Conservation (phyloP, 2,113 vertebrate species). For the Gymnobelideus leadbeateri region DNA sequence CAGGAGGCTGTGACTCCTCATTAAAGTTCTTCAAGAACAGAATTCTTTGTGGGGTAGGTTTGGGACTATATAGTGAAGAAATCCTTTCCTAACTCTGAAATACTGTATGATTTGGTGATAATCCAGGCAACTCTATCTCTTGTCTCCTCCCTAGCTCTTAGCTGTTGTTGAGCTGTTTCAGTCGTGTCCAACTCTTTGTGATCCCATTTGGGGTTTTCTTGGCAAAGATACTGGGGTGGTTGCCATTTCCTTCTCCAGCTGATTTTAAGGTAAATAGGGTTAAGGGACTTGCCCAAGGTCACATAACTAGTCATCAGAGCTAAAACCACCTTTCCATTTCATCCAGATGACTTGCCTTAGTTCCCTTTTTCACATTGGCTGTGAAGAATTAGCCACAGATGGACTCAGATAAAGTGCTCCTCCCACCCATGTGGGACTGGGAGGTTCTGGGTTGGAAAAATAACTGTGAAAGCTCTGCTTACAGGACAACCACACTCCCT, state of each 20-base stretch:
- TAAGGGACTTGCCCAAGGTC: background rate
- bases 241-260: background rate
- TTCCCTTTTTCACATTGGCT: constrained; percentile 53
- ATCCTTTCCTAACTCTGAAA: background rate
- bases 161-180: background rate
- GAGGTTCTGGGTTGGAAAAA: constrained; percentile 24
- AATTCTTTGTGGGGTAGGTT: background rate
- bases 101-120: background rate
- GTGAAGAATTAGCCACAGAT: constrained; percentile 70
- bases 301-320: background rate
- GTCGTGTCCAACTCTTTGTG: background rate
- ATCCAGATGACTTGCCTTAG: constrained; percentile 57
- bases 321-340: constrained; percentile 30
- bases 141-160: background rate
- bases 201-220: background rate
- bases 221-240: background rate
- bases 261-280: background rate
- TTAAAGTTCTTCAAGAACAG: background rate
- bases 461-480: constrained; percentile 61
- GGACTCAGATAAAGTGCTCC: constrained; percentile 68
- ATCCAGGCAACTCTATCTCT: background rate
- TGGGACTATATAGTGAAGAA: background rate
- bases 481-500: constrained; percentile 30
- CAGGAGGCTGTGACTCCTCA: background rate
- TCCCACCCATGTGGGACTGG: background rate